Percentiles rank a stretch among this genome's conserved stretches.
Evolutionary conservation across 1,140 invertebrate genomes (phyloP).

Genomic region (Drosophila busckii): DNA sequence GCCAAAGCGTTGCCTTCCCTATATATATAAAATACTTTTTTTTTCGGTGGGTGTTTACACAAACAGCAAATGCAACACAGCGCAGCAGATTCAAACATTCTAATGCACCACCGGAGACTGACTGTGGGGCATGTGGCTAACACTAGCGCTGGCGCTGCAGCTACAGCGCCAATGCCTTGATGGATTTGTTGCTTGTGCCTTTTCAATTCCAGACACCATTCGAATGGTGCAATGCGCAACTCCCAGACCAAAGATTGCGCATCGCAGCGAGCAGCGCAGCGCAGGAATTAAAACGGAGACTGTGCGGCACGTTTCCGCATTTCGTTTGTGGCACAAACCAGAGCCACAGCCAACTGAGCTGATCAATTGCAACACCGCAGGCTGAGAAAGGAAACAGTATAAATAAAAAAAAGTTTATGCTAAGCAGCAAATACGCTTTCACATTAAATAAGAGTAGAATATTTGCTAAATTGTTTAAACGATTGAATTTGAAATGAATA

Average conservation of each 20-base stretch:
- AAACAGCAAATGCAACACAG: slow-evolving; percentile 25
- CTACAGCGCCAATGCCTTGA: slow-evolving; percentile 54
- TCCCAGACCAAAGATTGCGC: slow-evolving; percentile 31
- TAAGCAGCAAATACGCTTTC: too few species aligned
- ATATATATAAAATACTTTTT: too few species aligned
- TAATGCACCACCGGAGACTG: slow-evolving; percentile 34
- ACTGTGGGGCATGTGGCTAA: slow-evolving; percentile 1
- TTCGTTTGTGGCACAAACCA: slow-evolving; percentile 22
- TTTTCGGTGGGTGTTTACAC: slow-evolving; percentile 75
- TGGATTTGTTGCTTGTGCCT: slow-evolving; percentile 58
- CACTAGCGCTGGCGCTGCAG: slow-evolving; percentile 4
- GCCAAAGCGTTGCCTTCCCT: too few species aligned
- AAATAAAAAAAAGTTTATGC: slow-evolving; percentile 38
- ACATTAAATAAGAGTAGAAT: too few species aligned
- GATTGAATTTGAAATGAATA: too few species aligned
- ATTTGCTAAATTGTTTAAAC: not conserved
- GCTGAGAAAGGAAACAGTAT: slow-evolving; percentile 30
- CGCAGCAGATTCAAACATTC: slow-evolving; percentile 46
- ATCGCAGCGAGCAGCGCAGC: slow-evolving; percentile 29
- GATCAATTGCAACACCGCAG: slow-evolving; percentile 67
- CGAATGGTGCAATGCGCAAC: not conserved
- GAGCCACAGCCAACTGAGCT: slow-evolving; percentile 3
- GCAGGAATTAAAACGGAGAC: slow-evolving; percentile 33
- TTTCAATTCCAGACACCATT: slow-evolving; percentile 45
- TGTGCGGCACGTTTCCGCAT: slow-evolving; percentile 62